Evolutionary conservation across 2,797 vertebrate genomes (phyloP).

Genomic region (Pangasius sanitwongsei): DNA sequence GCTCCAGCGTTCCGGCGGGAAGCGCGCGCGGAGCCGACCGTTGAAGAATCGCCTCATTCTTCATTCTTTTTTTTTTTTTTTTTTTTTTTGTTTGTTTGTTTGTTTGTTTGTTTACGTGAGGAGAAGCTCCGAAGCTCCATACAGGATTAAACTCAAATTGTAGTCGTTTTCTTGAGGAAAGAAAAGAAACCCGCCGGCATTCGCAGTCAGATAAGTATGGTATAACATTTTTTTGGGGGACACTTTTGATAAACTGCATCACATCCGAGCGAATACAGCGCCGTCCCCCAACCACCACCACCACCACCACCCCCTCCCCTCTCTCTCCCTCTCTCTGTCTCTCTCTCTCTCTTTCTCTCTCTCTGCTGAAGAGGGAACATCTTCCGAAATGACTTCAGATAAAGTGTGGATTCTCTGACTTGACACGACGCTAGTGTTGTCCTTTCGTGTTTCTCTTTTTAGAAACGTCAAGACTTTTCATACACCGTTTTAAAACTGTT

Average conservation of each 20-base stretch:
- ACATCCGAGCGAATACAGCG: not conserved
- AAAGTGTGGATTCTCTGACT: slow-evolving; percentile 17
- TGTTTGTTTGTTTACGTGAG: too few relatives aligned
- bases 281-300: not conserved
- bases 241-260: slow-evolving; percentile 2
- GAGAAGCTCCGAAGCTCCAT: too few relatives aligned
- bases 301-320: not conserved
- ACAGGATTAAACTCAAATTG: not conserved
- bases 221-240: not conserved
- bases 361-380: not conserved
- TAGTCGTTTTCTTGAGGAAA: not conserved
- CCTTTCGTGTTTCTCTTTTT: not conserved
- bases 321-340: not conserved
- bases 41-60: not conserved
- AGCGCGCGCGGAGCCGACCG: slow-evolving; percentile 20
- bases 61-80: too few relatives aligned
- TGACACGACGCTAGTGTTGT: not conserved
- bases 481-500: not conserved
- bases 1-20: slow-evolving; percentile 39
- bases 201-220: not conserved
- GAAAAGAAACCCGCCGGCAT: not conserved
- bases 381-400: slow-evolving; percentile 15
- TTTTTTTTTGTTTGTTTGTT: too few relatives aligned
- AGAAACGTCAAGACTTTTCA: not conserved
- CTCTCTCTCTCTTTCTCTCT: not conserved